phyloP scores from a whole-genome alignment of 2,888 invertebrate genomes.

The Ophonus ardosiacus region DNA sequence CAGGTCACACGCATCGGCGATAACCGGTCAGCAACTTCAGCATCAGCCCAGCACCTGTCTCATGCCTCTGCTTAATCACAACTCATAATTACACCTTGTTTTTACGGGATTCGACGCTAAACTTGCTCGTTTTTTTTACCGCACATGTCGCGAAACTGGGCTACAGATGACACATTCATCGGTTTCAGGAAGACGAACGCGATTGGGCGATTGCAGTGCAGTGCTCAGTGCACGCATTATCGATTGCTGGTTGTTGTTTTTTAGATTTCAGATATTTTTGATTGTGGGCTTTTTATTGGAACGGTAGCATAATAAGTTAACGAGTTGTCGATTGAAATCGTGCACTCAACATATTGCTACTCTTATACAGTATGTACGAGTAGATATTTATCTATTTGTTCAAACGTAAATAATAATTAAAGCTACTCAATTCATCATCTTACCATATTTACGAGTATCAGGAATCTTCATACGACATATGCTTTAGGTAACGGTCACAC shows the following conservation, averaged over 20 bases:
- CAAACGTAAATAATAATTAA: too few species aligned
- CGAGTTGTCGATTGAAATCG: too few species aligned
- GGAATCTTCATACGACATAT: too few species aligned
- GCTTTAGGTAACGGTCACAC: too few species aligned
- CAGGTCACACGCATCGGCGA: conserved; percentile 17
- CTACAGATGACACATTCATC: conserved; percentile 44
- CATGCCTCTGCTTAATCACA: conserved; percentile 50
- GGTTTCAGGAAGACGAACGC: conserved; percentile 4
- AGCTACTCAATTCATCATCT: too few species aligned
- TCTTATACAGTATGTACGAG: too few species aligned
- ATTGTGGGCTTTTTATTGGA: background rate
- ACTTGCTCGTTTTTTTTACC: conserved; percentile 30
- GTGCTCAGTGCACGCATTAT: background rate
- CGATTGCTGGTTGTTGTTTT: background rate
- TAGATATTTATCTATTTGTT: too few species aligned
- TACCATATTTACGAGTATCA: too few species aligned
- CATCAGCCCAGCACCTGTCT: conserved; percentile 23
- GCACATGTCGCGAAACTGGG: conserved; percentile 38
- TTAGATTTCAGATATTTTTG: background rate
- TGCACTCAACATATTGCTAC: too few species aligned
- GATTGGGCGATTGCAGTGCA: background rate
- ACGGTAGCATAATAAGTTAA: too few species aligned
- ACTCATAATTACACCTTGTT: conserved; percentile 59
- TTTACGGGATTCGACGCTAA: conserved; percentile 47
- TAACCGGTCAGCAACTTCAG: conserved; percentile 23